A percentile compares a stretch with the other conserved stretches of the same genome.
These are phyloP conservation scores for Actenoides hombroni DNA, from an alignment of 2,113 vertebrate genomes.

Conservation along the genomic window DNA sequence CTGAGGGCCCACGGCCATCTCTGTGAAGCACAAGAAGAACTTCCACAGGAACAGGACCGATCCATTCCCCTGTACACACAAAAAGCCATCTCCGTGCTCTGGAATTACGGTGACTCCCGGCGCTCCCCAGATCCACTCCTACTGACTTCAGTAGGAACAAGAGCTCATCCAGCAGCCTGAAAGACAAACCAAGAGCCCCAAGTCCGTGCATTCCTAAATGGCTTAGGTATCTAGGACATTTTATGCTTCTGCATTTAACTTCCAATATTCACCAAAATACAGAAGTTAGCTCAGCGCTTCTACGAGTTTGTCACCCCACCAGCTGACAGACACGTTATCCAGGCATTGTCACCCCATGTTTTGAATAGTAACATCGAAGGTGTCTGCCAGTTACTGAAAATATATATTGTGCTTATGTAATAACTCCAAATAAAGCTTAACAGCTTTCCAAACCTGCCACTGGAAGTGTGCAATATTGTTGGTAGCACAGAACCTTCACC, in stretches of 20 bases:
- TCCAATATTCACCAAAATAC: not conserved
- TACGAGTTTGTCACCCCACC: not conserved
- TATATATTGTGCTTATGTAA: slow-evolving; percentile 12
- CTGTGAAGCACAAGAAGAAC: not conserved
- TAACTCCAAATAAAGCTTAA: slow-evolving; percentile 49
- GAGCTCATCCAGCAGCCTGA: not conserved
- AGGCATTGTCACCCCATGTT: not conserved
- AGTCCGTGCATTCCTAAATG: not conserved
- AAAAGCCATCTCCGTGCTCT: not conserved
- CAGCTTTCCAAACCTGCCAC: not conserved
- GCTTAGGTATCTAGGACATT: not conserved
- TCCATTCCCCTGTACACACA: not conserved
- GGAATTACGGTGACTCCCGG: not conserved
- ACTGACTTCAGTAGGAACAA: not conserved
- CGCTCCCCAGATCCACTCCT: not conserved
- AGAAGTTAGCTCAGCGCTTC: not conserved
- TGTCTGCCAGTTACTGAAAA: not conserved
- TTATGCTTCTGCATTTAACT: not conserved
- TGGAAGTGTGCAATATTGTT: not conserved
- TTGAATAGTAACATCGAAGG: not conserved
- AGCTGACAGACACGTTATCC: not conserved
- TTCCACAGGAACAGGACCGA: not conserved
- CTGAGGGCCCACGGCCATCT: not conserved
- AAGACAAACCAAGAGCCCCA: not conserved
- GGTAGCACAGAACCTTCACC: not conserved